Evolutionary conservation across 2,888 invertebrate genomes (phyloP).

Genomic region (Caenorhabditis doughertyi): DNA sequence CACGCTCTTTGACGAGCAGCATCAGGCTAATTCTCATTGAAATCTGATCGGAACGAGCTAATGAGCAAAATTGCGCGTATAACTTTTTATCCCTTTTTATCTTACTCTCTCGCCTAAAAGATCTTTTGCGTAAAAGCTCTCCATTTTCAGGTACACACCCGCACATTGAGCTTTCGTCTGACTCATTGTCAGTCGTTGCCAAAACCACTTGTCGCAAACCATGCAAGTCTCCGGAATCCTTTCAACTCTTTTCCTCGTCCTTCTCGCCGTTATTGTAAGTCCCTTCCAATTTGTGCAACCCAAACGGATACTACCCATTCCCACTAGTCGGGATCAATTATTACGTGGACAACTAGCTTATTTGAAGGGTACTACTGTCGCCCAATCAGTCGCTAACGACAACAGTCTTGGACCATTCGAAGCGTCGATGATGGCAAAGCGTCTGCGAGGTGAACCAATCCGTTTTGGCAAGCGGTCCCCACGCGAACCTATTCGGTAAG

Average conservation of each 20-base stretch:
- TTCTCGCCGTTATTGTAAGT: conserved; percentile 63
- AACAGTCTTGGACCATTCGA: conserved; percentile 46
- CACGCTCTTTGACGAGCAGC: conserved; percentile 11
- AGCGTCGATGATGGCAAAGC: conserved; percentile 59
- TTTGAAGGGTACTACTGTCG: conserved; percentile 61
- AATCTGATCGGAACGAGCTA: conserved; percentile 45
- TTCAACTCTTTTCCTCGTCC: conserved; percentile 52
- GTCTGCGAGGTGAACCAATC: conserved; percentile 78
- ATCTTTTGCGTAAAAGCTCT: conserved; percentile 45
- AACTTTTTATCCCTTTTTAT: background rate
- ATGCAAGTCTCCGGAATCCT: conserved; percentile 60
- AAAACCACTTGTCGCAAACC: conserved; percentile 47
- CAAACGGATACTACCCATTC: conserved; percentile 59
- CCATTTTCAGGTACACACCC: conserved; percentile 66
- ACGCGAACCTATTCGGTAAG: conserved; percentile 81
- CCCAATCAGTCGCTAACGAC: conserved; percentile 33
- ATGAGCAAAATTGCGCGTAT: conserved; percentile 34
- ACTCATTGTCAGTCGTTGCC: conserved; percentile 54
- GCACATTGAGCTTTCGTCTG: conserved; percentile 47
- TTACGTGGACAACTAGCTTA: conserved; percentile 59
- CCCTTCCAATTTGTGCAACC: conserved; percentile 63
- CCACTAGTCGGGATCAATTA: conserved; percentile 53
- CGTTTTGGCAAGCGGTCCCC: conserved; percentile 81
- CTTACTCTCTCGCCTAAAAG: conserved; percentile 2
- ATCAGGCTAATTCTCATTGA: conserved; percentile 29